A percentile compares a stretch with the other conserved stretches of the same genome.
Evolutionary conservation across 92 coral and sea anemone species (phyloP).

Genomic region (Bergia sp.): DNA sequence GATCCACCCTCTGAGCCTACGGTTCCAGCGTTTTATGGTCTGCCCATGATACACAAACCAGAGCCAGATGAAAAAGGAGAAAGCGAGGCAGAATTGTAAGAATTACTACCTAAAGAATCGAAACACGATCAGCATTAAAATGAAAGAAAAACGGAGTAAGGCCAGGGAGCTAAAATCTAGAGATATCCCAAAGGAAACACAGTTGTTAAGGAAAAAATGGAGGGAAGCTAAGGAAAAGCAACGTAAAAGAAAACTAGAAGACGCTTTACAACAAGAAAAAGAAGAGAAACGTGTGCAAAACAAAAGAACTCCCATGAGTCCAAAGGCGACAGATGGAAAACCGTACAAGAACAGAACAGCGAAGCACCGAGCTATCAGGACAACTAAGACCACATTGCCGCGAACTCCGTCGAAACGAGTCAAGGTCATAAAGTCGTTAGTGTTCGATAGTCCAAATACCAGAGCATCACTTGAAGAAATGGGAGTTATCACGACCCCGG

Average conservation of each 20-base stretch:
- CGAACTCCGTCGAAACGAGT: slow-evolving; percentile 13
- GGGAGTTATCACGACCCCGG: too few species aligned
- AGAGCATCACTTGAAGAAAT: too few species aligned
- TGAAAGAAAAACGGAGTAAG: slow-evolving; percentile 2
- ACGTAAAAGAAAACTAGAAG: slow-evolving; percentile 15
- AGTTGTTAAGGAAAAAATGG: slow-evolving; percentile 24
- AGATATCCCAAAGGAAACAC: slow-evolving; percentile 14
- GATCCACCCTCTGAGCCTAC: too few species aligned
- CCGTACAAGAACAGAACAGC: slow-evolving; percentile 26
- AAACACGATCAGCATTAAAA: slow-evolving; percentile 11
- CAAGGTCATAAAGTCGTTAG: not conserved
- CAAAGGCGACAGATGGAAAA: slow-evolving; percentile 11
- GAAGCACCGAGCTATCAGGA: slow-evolving; percentile 18
- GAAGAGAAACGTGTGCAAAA: too few species aligned
- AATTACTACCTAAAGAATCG: not conserved
- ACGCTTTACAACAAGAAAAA: not conserved
- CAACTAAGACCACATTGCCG: slow-evolving; percentile 9
- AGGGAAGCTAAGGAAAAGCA: slow-evolving; percentile 21
- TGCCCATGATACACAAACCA: too few species aligned
- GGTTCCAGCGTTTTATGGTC: too few species aligned
- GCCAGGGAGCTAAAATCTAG: slow-evolving; percentile 25
- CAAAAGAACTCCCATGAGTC: too few species aligned
- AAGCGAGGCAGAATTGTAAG: slow-evolving; percentile 19
- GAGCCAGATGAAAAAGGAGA: slow-evolving; percentile 16
- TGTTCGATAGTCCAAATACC: slow-evolving; percentile 23